These are phyloP conservation scores for Antheraea pernyi DNA, from an alignment of 1,140 invertebrate genomes.

Conservation along the genomic window DNA sequence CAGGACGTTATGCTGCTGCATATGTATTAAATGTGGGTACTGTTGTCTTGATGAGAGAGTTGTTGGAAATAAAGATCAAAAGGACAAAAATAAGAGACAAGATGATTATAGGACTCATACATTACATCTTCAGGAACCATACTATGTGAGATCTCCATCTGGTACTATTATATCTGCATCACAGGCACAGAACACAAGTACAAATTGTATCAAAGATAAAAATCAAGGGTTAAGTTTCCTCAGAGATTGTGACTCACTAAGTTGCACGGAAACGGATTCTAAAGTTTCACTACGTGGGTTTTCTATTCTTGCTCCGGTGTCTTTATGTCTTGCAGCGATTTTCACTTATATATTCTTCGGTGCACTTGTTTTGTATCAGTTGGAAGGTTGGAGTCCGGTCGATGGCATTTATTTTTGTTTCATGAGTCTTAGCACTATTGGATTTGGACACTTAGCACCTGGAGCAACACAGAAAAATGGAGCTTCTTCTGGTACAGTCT, in stretches of 20 bases:
- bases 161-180: slow-evolving; percentile 77
- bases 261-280: slow-evolving; percentile 85
- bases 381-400: slow-evolving; percentile 92
- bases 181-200: slow-evolving; percentile 76
- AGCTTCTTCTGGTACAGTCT: slow-evolving; percentile 83
- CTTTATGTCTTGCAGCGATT: slow-evolving; percentile 88
- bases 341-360: slow-evolving; percentile 92
- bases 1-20: slow-evolving; percentile 88
- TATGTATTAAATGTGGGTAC: slow-evolving; percentile 91
- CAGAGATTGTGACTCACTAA: slow-evolving; percentile 84
- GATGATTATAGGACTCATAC: slow-evolving; percentile 86
- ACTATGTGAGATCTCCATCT: slow-evolving; percentile 88
- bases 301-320: slow-evolving; percentile 87
- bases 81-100: slow-evolving; percentile 87
- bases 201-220: slow-evolving; percentile 81
- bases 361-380: slow-evolving; percentile 90
- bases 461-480: slow-evolving; percentile 84
- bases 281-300: slow-evolving; percentile 86
- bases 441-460: slow-evolving; percentile 94
- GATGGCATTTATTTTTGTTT: slow-evolving; percentile 97
- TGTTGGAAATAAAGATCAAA: slow-evolving; percentile 88
- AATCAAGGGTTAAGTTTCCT: slow-evolving; percentile 62
- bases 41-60: slow-evolving; percentile 91
- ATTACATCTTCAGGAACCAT: slow-evolving; percentile 87
- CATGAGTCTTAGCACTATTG: slow-evolving; percentile 95